Conservation (phyloP, 2,113 vertebrate species). For the Lampris incognitus region DNA sequence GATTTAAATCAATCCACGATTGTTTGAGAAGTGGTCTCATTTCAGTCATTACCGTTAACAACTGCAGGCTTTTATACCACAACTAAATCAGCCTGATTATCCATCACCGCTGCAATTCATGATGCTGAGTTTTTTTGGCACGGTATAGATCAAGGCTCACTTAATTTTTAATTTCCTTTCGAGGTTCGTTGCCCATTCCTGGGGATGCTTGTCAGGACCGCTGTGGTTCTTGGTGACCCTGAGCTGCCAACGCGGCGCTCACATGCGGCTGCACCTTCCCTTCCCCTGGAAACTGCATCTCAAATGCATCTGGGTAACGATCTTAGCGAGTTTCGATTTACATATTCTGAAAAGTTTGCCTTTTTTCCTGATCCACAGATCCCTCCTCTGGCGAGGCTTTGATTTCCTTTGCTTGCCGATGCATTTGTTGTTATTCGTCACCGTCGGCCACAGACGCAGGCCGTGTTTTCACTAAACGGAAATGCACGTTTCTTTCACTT, state of each 20-base stretch:
- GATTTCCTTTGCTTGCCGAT: too few relatives aligned
- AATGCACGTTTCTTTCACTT: too few relatives aligned
- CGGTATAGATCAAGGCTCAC: slow-evolving; percentile 13
- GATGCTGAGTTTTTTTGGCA: slow-evolving; percentile 45
- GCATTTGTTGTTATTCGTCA: too few relatives aligned
- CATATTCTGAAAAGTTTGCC: too few relatives aligned
- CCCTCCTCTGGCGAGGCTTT: not conserved
- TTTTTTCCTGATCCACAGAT: too few relatives aligned
- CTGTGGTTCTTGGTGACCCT: slow-evolving; percentile 48
- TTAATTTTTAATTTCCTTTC: slow-evolving; percentile 63
- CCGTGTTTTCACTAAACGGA: too few relatives aligned
- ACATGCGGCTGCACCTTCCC: not conserved
- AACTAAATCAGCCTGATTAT: slow-evolving; percentile 49
- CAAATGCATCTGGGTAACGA: not conserved
- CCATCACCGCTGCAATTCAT: slow-evolving; percentile 33
- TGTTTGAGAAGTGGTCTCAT: slow-evolving; percentile 14
- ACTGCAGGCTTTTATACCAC: slow-evolving; percentile 22
- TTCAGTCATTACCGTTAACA: slow-evolving; percentile 40
- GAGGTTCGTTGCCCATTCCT: slow-evolving; percentile 48
- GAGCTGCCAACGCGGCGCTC: slow-evolving; percentile 34
- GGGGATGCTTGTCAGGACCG: slow-evolving; percentile 40
- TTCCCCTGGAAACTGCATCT: not conserved
- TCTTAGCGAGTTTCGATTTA: too few relatives aligned
- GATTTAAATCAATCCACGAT: not conserved
- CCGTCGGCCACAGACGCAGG: too few relatives aligned